Conservation (phyloP, 2,888 invertebrate species). For the Erpobdella octoculata region DNA sequence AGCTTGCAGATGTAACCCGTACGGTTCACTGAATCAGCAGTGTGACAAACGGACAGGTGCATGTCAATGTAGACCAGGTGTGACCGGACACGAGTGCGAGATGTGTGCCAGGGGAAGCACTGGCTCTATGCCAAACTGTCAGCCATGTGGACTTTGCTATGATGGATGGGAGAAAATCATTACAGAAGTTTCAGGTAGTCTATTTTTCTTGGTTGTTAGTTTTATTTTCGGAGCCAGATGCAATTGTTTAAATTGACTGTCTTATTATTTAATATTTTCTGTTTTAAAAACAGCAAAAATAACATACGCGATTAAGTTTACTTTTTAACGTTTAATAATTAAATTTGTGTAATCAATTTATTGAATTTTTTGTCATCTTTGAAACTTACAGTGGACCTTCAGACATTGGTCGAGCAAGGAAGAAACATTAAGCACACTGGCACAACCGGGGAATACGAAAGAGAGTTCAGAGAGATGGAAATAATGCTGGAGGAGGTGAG, state of each 20-base stretch:
- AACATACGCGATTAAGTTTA: background rate
- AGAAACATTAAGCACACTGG: background rate
- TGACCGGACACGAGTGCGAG: conserved; percentile 83
- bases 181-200: conserved; percentile 5
- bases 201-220: too few species aligned
- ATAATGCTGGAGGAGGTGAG: conserved; percentile 2
- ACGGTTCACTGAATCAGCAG: conserved; percentile 67
- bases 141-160: conserved; percentile 95
- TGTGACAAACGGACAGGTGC: conserved; percentile 87
- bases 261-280: background rate
- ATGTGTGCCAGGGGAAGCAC: conserved; percentile 71
- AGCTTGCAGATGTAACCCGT: conserved; percentile 80
- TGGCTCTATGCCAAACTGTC: conserved; percentile 80
- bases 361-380: background rate
- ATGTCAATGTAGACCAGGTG: conserved; percentile 82
- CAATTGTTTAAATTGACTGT: background rate
- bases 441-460: background rate
- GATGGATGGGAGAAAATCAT: conserved; percentile 79
- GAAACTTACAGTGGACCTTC: background rate
- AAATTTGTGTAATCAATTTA: too few species aligned
- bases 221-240: background rate
- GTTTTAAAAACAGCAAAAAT: background rate
- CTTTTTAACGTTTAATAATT: background rate
- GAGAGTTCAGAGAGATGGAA: conserved; percentile 17
- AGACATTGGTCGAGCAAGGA: background rate